These are phyloP conservation scores for Pelobates fuscus DNA, from an alignment of 2,113 vertebrate genomes.

Conservation along the genomic window DNA sequence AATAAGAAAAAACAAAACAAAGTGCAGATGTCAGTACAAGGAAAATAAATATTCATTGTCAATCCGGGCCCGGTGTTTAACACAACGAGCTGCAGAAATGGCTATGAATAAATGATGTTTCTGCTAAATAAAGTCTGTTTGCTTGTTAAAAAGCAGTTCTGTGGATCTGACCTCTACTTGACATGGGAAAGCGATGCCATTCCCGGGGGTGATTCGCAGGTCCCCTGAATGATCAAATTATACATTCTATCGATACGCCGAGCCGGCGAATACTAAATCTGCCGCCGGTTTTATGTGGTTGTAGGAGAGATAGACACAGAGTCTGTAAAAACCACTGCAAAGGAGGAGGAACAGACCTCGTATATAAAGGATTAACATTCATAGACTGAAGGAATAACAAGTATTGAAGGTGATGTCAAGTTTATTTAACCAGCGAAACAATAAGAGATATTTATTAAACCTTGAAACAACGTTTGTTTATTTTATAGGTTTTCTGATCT, in stretches of 20 bases:
- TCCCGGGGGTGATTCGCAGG: background rate
- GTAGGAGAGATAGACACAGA: background rate
- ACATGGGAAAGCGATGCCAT: background rate
- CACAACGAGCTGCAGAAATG: background rate
- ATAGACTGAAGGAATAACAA: no score
- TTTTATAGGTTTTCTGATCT: background rate
- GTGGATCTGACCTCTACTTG: slow-evolving; percentile 30
- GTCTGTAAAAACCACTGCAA: background rate
- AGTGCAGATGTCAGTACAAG: slow-evolving; percentile 6
- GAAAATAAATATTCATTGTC: slow-evolving; percentile 29
- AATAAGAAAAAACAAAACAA: background rate
- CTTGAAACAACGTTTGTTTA: background rate
- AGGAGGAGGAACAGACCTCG: background rate
- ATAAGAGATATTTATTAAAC: background rate
- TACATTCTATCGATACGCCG: background rate
- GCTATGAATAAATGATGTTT: slow-evolving; percentile 42
- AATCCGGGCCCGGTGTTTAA: background rate
- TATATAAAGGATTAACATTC: no score
- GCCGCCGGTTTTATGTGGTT: background rate
- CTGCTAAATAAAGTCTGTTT: slow-evolving; percentile 38
- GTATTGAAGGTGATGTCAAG: no score
- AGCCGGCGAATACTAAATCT: slow-evolving; percentile 5
- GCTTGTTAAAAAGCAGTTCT: slow-evolving; percentile 42
- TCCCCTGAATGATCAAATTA: background rate
- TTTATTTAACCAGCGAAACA: no score